Base-by-base conservation (phyloP, 64 coral and sea anemone species). In the Montipora foliosa region DNA sequence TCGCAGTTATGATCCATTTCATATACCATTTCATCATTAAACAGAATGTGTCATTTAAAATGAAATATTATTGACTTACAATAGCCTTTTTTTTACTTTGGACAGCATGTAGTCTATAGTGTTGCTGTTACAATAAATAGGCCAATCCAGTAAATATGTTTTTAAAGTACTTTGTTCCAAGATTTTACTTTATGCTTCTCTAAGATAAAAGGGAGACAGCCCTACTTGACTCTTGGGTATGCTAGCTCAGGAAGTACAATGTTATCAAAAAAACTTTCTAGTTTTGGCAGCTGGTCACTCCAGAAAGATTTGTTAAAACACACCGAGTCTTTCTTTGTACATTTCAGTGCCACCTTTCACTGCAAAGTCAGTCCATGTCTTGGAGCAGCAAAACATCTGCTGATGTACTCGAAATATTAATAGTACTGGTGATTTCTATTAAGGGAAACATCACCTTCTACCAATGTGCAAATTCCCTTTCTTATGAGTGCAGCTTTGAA, bases 391-490 rank as follows among this genome's bases (percentile, higher is more conserved):
- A 87, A 87, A 87, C 25, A 87, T 73, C 50, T 87, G 84, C 58
- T 70, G 84, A 73, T 87, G 83, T 87, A 87, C 71, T 87, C 69
- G 83, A 49, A 48, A 89, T 24, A 24, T 24, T 24, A 24, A 61
- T 64, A 78, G 61, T 89, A 89, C 59, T 89, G 87, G 74, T 89
- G 87, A 57, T 52, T 61, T 89, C 87, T 89, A 51, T 89, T 89
- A 89, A 89, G 22, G 53, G 55, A 78, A 10, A 89, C 52, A 44
- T 37, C 10, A 49, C 75, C 57, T 58, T 79, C 75, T 16, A 71
- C 44, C 88, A 90, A 44, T 90, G 79, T 90, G 88, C 88, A 90
- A 78, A 90, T 90, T 79, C 76, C 75, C 77, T 90, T 90, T 78
- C 88, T 90, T 66, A 76, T 79, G 58, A 79, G 11, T 79, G 75